Base-by-base conservation (phyloP, 2,888 invertebrate genomes). In the Mellilla xanthometata region DNA sequence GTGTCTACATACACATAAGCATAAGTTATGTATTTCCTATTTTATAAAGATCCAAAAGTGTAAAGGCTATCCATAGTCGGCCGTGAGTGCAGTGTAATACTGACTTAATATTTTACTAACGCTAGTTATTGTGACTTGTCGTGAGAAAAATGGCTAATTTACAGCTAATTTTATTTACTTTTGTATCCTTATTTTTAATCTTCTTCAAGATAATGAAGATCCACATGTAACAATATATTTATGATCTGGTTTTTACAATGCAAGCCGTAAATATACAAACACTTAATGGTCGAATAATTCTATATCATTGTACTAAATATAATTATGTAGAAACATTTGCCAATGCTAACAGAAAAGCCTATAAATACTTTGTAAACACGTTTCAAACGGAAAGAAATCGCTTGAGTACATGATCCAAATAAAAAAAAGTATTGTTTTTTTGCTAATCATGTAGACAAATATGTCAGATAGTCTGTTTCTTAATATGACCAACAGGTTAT, bases 101-200 rank as follows among this genome's bases (percentile, higher is more conserved):
- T 72, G 71, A 61, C 50, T 46, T 60, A 59, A 44, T 58, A 39
- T 39, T 56, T n/a, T 11, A 19, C 41, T 52, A 51, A 49, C 36
- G 51, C 65, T 72, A 72, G 43, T 68, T 69, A 72, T 71, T 68
- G 68, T 72, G 65, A 64, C 54, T 56, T 44, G 56, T 52, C 62
- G 62, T 65, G 56, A 65, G 63, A 60, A 55, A 69, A 67, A 63
- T 54, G 42, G 72, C 71, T 68, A 71, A 68, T 66, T 62, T 72
- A 76, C 67, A 75, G 67, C 70, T 72, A 75, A 44, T 54, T 58
- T 55, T 46, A 52, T 57, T 58, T 58, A 22, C 1, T 27, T 30
- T 33, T 9, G 4, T 30, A 9, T 22, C 6, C 22, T 11, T 29
- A 34, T 10, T 11, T n/a, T 28, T 11, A 28, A 26, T n/a, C 15